A percentile compares a stretch with the other conserved stretches of the same genome.
These are phyloP conservation scores for Oceanodroma tethys DNA, from an alignment of 2,113 vertebrate genomes.

Conservation along the genomic window DNA sequence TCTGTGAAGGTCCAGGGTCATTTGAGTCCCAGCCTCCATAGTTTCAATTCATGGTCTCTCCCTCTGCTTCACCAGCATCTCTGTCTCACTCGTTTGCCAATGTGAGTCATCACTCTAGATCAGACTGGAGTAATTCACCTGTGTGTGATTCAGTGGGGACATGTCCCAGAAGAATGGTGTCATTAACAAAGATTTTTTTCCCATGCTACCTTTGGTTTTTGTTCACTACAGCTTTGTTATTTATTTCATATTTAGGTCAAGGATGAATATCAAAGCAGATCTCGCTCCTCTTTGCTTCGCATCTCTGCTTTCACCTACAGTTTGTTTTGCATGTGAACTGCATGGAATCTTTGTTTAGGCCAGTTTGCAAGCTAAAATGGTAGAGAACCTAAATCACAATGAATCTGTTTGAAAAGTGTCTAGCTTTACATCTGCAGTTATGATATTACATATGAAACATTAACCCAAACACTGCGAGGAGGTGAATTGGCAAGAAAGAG, in stretches of 20 bases:
- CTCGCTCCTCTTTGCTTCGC: neutral
- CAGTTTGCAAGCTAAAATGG: neutral
- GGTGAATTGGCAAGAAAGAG: neutral
- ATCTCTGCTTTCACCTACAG: neutral
- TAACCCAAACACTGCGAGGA: neutral
- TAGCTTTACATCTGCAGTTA: neutral
- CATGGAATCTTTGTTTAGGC: neutral
- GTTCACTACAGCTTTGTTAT: neutral
- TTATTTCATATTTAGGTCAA: neutral
- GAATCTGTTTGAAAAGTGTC: neutral
- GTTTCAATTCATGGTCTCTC: neutral
- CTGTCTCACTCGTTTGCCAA: neutral
- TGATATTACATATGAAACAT: accelerated
- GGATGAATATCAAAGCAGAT: neutral
- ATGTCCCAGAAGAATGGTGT: neutral
- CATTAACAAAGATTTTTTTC: neutral
- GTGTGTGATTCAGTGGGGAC: accelerated
- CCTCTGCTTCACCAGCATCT: neutral
- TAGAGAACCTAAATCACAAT: neutral
- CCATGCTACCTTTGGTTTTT: neutral
- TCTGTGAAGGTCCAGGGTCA: neutral
- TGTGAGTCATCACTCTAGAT: neutral
- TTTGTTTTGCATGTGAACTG: neutral
- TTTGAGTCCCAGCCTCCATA: neutral
- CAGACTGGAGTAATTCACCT: neutral